Evolutionary conservation across 2,797 vertebrate species (phyloP), one percentile per base, ranked within the genome.

Genomic region (Pseudochaenichthys georgianus): DNA sequence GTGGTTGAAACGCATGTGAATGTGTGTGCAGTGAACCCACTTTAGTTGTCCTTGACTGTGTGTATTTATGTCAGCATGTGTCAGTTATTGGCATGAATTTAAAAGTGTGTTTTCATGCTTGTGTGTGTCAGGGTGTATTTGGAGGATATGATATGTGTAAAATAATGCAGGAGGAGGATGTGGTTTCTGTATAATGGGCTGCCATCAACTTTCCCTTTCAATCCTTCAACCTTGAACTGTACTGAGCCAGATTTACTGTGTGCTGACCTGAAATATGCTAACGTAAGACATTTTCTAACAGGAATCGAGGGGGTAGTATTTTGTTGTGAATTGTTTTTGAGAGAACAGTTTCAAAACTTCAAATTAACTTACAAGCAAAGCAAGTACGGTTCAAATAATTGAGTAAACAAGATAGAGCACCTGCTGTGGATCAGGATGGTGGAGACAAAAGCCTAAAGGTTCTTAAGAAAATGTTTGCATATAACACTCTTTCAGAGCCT

Each of bases 221-320:
- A 74, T 60, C 46, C 67, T 68, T 84, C 70, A 62, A 87, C 90
- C 90, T 89, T 93, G 88, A 89, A 83, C 63, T n/a, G 38, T 70
- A 31, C 38, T 53, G 67, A 61, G 72, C 9, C 13, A 60, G 19
- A 58, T 57, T 55, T 38, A 34, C 28, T 23, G 53, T 42, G 55
- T 64, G 47, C 62, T 47, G 79, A 78, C 70, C 64, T 15, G 1
- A 54, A 28, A 34, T 13, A 1, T 21, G 59, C 31, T 13, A 64
- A 71, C 16, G 1, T 55, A 34, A 38, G 42, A 60, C 23, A 19
- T 61, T 48, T 66, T 28, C 42, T 66, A 58, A 77, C 28, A 48
- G 38, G 13, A 9, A 19, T 21, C 16, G 10, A n/a, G 45, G 34
- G 2, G 7, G 8, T 38, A 17, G 3, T 1, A 11, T 38, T 38